phyloP scores from a whole-genome alignment of 2,113 vertebrate species.

The Siphamia tubifer region DNA sequence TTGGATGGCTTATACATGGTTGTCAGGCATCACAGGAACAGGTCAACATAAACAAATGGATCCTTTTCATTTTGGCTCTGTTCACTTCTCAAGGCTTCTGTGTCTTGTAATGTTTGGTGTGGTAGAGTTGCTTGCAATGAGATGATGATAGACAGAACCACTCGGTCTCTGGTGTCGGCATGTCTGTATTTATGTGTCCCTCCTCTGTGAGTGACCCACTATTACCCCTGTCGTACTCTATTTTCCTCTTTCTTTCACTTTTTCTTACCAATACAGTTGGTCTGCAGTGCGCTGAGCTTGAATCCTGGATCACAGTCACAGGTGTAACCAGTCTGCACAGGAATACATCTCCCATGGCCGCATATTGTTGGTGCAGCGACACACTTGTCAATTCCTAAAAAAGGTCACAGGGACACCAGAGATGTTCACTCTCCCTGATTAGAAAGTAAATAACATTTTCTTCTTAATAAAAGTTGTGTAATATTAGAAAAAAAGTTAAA shows the following conservation, averaged over 20 bases:
- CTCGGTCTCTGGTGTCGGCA: not conserved
- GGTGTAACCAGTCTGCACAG: conserved; percentile 78
- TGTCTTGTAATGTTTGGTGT: conserved; percentile 27
- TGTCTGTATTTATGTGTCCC: conserved; percentile 7
- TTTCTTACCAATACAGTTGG: conserved; percentile 80
- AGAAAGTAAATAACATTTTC: conserved; percentile 12
- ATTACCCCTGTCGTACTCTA: not conserved
- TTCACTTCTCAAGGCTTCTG: conserved; percentile 40
- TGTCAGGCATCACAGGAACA: conserved; percentile 57
- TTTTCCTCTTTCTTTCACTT: not conserved
- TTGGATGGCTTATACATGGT: conserved; percentile 44
- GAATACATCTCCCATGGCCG: conserved; percentile 75
- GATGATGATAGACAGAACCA: conserved; percentile 37
- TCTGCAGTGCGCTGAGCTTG: conserved; percentile 77
- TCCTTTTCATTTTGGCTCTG: conserved; percentile 42
- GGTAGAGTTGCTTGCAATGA: conserved; percentile 25
- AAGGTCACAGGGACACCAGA: conserved; percentile 1
- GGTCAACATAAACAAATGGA: conserved; percentile 60
- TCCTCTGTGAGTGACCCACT: not conserved
- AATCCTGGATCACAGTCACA: conserved; percentile 79
- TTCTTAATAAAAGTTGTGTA: conserved; percentile 23
- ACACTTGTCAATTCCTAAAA: conserved; percentile 74
- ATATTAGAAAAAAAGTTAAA: conserved; percentile 39
- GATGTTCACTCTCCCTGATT: conserved; percentile 14
- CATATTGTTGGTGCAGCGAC: conserved; percentile 71